Evolutionary conservation across 1,140 invertebrate species (phyloP).

Genomic region (Aphelenchoides avenae): DNA sequence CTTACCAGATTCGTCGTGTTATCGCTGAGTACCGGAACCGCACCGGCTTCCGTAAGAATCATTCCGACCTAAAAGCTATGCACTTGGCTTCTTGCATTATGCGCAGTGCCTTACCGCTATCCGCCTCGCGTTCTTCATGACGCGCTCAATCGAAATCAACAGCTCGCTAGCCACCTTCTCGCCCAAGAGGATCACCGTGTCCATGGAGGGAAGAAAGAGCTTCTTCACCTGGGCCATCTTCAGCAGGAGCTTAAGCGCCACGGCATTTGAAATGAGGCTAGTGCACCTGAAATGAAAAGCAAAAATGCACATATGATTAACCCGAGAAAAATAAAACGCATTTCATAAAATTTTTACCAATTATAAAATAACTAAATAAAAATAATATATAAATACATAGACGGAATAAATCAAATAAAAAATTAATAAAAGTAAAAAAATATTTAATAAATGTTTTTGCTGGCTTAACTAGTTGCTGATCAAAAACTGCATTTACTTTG

Average conservation of each 20-base stretch:
- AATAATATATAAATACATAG: no score
- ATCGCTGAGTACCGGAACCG: conserved; percentile 52
- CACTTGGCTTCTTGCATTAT: neutral
- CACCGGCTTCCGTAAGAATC: conserved; percentile 53
- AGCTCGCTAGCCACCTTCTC: conserved; percentile 50
- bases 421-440: no score
- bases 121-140: conserved; percentile 49
- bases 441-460: no score
- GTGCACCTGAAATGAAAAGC: conserved; percentile 46
- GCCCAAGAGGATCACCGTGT: conserved; percentile 55
- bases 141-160: conserved; percentile 41
- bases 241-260: conserved; percentile 49
- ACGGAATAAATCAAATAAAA: no score
- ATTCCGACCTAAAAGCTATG: conserved; percentile 53
- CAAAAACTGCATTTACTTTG: no score
- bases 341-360: conserved; percentile 3
- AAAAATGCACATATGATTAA: no score
- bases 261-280: conserved; percentile 50
- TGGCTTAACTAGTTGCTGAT: no score
- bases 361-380: conserved; percentile 10
- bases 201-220: conserved; percentile 38
- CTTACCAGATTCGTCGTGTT: conserved; percentile 56
- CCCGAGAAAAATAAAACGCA: neutral
- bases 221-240: conserved; percentile 44
- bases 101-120: conserved; percentile 52